Conservation (phyloP, 2,888 invertebrate genomes). For the Orthosia gothica region DNA sequence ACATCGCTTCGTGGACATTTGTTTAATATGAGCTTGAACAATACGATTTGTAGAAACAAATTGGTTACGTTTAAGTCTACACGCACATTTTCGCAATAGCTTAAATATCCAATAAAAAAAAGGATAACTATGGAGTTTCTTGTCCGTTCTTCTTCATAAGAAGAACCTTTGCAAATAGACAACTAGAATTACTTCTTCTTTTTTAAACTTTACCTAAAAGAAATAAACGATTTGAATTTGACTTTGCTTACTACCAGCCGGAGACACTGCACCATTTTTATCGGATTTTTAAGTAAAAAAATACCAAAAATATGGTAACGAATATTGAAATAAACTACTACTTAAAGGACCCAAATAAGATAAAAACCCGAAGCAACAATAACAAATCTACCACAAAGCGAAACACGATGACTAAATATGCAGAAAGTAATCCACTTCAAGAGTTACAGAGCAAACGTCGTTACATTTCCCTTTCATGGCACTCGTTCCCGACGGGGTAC, state of each 20-base stretch:
- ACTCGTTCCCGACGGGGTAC: slow-evolving; percentile 12
- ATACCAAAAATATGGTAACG: too few relatives aligned
- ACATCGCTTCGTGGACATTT: neutral
- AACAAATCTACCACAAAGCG: slow-evolving; percentile 12
- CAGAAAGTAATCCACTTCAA: slow-evolving; percentile 45
- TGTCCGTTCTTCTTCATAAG: too few relatives aligned
- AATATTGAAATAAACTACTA: neutral
- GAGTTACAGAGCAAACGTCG: slow-evolving; percentile 40
- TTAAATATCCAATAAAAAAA: too few relatives aligned
- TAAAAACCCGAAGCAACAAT: neutral
- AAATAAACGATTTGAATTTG: too few relatives aligned
- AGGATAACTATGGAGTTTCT: too few relatives aligned
- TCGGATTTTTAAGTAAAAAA: neutral
- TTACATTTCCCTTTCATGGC: slow-evolving; percentile 55
- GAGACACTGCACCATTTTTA: too few relatives aligned
- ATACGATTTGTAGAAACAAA: neutral
- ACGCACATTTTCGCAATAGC: neutral
- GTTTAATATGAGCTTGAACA: slow-evolving; percentile 3
- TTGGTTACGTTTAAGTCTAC: neutral
- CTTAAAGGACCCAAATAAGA: neutral
- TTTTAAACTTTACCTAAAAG: too few relatives aligned
- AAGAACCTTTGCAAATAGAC: too few relatives aligned
- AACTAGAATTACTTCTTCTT: too few relatives aligned
- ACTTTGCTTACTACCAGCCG: neutral
- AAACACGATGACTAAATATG: slow-evolving; percentile 33